Base-by-base conservation (phyloP, 2,113 vertebrate species). In the Ammodramus savannarum region DNA sequence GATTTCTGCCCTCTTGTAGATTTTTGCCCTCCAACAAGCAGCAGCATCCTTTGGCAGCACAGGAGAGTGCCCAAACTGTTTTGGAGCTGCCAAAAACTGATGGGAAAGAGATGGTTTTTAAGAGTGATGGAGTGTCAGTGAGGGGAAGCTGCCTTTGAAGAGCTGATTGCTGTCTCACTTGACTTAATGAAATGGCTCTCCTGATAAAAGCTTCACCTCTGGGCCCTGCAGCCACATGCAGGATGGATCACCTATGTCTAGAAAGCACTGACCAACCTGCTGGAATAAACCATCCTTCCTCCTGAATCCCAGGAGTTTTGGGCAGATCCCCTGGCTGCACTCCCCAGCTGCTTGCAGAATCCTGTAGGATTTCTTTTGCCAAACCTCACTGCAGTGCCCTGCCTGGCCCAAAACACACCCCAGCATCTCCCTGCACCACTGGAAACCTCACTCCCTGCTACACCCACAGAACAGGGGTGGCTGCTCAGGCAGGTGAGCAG, bases 191-290 rank as follows among this genome's bases (percentile, higher is more conserved):
- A 77, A 77, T 7, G 8, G 26, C n/a, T 81, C 29, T 62, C 31
- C 63, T 3, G 9, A 38, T 32, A 59, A 87, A 93, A n/a, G 49
- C 66, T 76, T 39, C 67, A 57, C 3, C 44, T 68, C 79, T 21
- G 44, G 13, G 36, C 82, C 71, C 12, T 34, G 29, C 74, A 82
- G 88, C 41, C 68, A 85, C 61, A 17, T 1, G 11, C 51, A 77
- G 77, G 43, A 59, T 0, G 8, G 46, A 15, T 62, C 55, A 22
- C 0, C 3, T 3, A 1, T 0, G 13, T 39, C 90, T 85, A 49
- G 85, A 75, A 79, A 58, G 21, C 52, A 51, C 34, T 0, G 6
- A 58, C 25, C 59, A 59, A 55, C 4, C 34, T 87, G 31, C 65
- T 62, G 26, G 25, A 63, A 79, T 31, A 65, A 87, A 82, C 7